Base-by-base conservation (phyloP, 2,113 vertebrate species). In the Sterna hirundo region DNA sequence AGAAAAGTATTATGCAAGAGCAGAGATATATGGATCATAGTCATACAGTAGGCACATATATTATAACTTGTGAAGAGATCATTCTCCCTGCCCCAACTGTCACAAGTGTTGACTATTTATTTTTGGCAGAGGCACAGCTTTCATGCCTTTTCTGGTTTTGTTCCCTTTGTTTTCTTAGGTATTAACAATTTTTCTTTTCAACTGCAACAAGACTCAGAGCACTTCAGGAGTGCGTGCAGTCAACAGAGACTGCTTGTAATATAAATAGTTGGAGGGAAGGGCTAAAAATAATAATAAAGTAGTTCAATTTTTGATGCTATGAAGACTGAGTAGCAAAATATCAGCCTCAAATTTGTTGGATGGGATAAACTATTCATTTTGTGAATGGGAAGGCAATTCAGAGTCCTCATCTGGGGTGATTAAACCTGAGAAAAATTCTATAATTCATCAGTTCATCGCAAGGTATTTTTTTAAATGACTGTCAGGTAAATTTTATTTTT, bases 351-450 rank as follows among this genome's bases (percentile, higher is more conserved):
- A 91, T 36, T 70, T 79, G 83, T 51, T 86, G 29, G 77, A 96
- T 93, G 74, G 47, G 54, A 93, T 86, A 88, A 95, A 96, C 57
- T 51, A 85, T 40, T 91, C 44, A 91, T 83, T 96, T 96, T 23
- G 29, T 90, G 83, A 95, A 97, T 77, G 58, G 55, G 84, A 96
- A 92, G 36, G 54, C 83, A 96, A 58, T 70, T 96, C 47, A 55
- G 79, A 91, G 69, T 65, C 76, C 30, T 93, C 66, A 96, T 47
- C 65, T 83, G 44, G 21, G 30, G 21, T 86, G 84, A 96, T 94
- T 95, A 96, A 96, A 95, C 81, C 69, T 85, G 77, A 84, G 40
- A 86, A 79, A 77, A 60, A 93, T 79, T 96, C 87, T 90, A 16
- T 92, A 95, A 86, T 86, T 83, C 32, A 88, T 77, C 60, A 84